Base-by-base conservation (phyloP, 2,888 invertebrate genomes). In the Byasa hedistus region DNA sequence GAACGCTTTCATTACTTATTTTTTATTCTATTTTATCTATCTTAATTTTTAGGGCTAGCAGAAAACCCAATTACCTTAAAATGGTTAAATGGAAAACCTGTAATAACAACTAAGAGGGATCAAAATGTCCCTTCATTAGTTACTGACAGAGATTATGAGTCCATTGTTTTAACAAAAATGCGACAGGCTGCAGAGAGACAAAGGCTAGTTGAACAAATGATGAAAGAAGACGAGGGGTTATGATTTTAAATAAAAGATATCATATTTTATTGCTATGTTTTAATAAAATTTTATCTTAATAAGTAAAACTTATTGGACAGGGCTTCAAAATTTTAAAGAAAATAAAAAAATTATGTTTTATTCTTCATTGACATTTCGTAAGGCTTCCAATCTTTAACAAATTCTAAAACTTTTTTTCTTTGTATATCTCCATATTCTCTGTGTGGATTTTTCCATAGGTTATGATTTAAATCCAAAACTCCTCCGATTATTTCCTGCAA, bases 401-500 rank as follows among this genome's bases (percentile, higher is more conserved):
- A 96, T 57, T 94, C 91, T 71, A 96, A 81, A 4, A 96, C 96
- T 88, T 97, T 97, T 69, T 93, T 93, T 61, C 94, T 93, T 79
- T 97, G 96, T 58, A 94, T 87, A 72, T 96, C 95, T 76, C 96
- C 95, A 79, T 92, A 93, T 81, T 97, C 96, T 69, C 90, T 93
- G 73, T 93, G 93, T 1, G 96, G 96, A 79, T 96, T 97, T 60
- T 97, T 94, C 98, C 98, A 99, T 69, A 94, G 84, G 64, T 92
- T 93, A 68, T 96, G 95, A 79, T 98, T 96, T 68, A 98, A 89
- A 81, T 99, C 97, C 73, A 99, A 84, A 94, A 99, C 97, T 1
- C 99, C 99, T 23, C 97, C 98, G 79, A 99, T 95, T 21, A 99
- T 95, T 94, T 99, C 98, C 94, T 95, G 78, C 27, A 86, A 85